A percentile compares a stretch with the other conserved stretches of the same genome.
phyloP scores from a whole-genome alignment of 2,888 invertebrate species.

The Agrotis clavis region DNA sequence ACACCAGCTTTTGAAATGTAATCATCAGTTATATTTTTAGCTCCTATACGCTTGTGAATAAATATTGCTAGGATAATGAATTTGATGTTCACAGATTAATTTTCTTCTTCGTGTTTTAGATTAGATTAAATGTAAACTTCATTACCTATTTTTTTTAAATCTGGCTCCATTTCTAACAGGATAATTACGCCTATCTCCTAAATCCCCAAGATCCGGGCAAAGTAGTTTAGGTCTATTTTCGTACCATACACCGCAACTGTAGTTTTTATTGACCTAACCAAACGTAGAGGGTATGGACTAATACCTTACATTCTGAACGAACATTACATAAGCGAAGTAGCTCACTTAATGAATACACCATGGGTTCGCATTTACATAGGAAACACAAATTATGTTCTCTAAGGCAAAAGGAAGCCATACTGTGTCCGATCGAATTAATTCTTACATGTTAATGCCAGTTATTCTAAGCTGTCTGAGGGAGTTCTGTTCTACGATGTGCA shows the following conservation, averaged over 20 bases:
- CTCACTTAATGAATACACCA: conserved; percentile 35
- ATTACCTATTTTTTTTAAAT: neutral
- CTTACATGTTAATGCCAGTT: conserved; percentile 44
- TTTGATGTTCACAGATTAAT: neutral
- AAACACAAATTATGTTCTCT: conserved; percentile 50
- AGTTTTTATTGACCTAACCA: neutral
- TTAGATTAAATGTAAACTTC: too few relatives aligned
- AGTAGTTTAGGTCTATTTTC: neutral
- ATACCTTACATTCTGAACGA: conserved; percentile 9
- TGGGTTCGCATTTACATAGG: conserved; percentile 43
- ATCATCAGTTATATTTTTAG: conserved; percentile 5
- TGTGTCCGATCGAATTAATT: conserved; percentile 52
- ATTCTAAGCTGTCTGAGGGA: conserved; percentile 35
- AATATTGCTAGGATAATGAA: neutral
- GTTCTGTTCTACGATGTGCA: conserved; percentile 26
- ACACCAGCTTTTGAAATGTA: conserved; percentile 5
- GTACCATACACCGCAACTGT: too few relatives aligned
- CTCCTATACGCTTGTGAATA: neutral
- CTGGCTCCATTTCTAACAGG: neutral
- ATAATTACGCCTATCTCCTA: neutral
- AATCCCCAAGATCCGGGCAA: neutral
- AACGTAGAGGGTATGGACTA: neutral
- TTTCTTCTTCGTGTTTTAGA: neutral
- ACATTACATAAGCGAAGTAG: conserved; percentile 14
- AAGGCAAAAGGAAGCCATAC: conserved; percentile 50